Evolutionary conservation across 2,113 vertebrate genomes (phyloP), one percentile per base, ranked within the genome.

Genomic region (Collichthys lucidus): DNA sequence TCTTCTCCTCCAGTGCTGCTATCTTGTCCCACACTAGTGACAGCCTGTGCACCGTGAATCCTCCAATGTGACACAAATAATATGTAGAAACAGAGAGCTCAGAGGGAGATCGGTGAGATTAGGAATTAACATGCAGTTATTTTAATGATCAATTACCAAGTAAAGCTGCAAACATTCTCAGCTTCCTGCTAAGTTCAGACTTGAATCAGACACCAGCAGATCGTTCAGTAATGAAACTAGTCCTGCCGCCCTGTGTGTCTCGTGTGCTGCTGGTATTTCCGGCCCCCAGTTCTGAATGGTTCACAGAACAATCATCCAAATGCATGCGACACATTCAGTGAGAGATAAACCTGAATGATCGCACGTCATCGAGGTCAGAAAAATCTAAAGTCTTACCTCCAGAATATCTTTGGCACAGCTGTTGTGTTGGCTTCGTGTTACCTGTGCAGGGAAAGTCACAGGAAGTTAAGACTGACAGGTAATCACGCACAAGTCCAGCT

Each of bases 401-500:
- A 96, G 85, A 93, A 95, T 96, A 89, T 96, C 95, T 96, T 96
- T 96, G 91, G 96, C 94, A 93, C 94, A 94, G 92, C 89, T 94
- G 91, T 93, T 95, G 89, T 95, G 95, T 93, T 94, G 95, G 86
- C 94, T 85, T 94, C 94, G 94, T 92, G 76, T 94, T 87, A 95
- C 96, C 97, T 98, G 94, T 82, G 93, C 82, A 26, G 8, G 69
- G 2, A 63, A 17, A 55, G 7, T 8, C 16, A 12, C 76, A 74
- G 74, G 40, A 80, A 70, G 55, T 71, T 5, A 29, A 42, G 3
- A 60, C 16, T 55, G 35, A 55, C 52, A 66, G 52, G 11, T 17
- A 53, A 65, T 47, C 56, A 69, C 19, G 80, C 40, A 53, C 50
- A 47, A 20, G 24, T 40, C 46, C 20, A 42, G 47, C 35, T 17